Evolutionary conservation across 2,888 invertebrate species (phyloP).

Genomic region (Agrilus cyanescens): DNA sequence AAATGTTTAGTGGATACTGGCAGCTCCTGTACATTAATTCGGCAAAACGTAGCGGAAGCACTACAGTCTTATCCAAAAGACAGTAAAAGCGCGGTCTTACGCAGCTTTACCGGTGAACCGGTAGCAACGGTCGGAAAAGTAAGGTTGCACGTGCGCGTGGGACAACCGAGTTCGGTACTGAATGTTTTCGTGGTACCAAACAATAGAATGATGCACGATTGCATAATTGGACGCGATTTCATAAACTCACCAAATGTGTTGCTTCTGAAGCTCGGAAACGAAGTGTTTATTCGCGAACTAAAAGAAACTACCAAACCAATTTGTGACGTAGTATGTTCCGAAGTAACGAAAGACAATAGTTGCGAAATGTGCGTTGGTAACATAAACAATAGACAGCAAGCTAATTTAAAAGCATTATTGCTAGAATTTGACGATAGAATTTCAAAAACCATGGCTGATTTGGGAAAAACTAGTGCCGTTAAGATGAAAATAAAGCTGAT

Average conservation of each 20-base stretch:
- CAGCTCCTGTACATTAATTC: conserved; percentile 1
- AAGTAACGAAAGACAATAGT: too few relatives aligned
- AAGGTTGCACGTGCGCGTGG: not conserved
- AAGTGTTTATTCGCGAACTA: too few relatives aligned
- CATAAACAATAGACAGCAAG: not conserved
- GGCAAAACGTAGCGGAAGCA: conserved; percentile 12
- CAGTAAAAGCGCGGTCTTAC: conserved; percentile 11
- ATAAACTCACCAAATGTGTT: conserved; percentile 2
- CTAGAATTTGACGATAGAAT: not conserved
- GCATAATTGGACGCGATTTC: too few relatives aligned
- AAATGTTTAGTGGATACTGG: conserved; percentile 18
- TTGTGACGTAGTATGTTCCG: too few relatives aligned
- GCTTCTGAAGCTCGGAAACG: too few relatives aligned
- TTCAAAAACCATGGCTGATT: not conserved
- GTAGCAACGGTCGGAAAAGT: conserved; percentile 8
- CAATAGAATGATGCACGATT: too few relatives aligned
- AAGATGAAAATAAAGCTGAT: not conserved
- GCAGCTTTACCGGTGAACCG: conserved; percentile 8
- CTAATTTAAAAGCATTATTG: not conserved
- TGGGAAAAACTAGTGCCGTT: not conserved
- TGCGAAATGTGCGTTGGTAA: not conserved
- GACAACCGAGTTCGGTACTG: too few relatives aligned
- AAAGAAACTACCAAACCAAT: too few relatives aligned
- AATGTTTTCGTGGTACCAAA: too few relatives aligned
- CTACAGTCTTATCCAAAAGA: conserved; percentile 8